A percentile compares a stretch with the other conserved stretches of the same genome.
Conservation (phyloP, 64 coral and sea anemone genomes). For the Stichodactyla helianthus region DNA sequence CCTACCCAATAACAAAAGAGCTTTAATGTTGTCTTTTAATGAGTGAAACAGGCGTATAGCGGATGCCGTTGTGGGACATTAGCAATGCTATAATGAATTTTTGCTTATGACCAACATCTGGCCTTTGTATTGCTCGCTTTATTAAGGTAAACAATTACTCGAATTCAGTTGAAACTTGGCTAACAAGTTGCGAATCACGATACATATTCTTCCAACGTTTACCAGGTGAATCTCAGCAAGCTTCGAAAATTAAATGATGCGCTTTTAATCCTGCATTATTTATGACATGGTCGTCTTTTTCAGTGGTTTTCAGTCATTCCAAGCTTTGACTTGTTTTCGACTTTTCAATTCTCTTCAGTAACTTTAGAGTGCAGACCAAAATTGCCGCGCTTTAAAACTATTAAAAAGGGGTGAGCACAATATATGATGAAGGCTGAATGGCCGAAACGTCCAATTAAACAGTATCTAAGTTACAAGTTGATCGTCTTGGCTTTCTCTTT, state of each 20-base stretch:
- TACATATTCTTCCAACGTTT: background rate
- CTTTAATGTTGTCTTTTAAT: background rate
- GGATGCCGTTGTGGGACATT: constrained; percentile 8
- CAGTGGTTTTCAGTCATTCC: background rate
- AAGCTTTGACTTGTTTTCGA: background rate
- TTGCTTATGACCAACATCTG: background rate
- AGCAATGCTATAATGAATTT: background rate
- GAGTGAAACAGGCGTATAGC: constrained; percentile 9
- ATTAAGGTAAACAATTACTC: background rate
- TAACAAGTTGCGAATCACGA: background rate
- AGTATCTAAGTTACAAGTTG: no score
- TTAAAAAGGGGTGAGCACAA: background rate
- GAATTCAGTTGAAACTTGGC: background rate
- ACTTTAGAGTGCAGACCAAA: constrained; percentile 10
- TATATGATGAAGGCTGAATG: no score
- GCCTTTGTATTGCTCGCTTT: constrained; percentile 1
- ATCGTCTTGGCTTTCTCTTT: no score
- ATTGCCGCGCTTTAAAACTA: background rate
- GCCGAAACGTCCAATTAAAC: no score
- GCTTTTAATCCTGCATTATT: background rate
- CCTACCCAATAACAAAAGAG: background rate
- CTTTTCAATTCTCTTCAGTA: background rate
- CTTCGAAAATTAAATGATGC: background rate
- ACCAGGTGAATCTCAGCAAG: constrained; percentile 4
- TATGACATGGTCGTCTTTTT: background rate